Evolutionary conservation across 2,888 invertebrate species (phyloP).

Genomic region (Trisateles emortualis): DNA sequence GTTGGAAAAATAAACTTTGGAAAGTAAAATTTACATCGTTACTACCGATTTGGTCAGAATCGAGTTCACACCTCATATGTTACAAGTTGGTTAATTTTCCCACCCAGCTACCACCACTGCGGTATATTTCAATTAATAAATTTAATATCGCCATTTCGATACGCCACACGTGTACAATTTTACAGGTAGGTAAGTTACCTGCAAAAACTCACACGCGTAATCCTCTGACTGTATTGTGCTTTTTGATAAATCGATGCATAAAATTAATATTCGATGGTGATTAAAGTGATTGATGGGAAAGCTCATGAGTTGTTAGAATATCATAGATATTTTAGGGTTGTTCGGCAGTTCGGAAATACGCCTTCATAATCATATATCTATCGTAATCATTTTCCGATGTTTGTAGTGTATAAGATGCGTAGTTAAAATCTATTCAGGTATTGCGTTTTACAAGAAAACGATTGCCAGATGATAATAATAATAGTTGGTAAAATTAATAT

Average conservation of each 20-base stretch:
- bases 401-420: background rate
- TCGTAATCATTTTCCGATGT: background rate
- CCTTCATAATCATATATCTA: background rate
- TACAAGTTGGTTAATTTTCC: no score
- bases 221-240: background rate
- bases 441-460: no score
- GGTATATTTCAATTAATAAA: no score
- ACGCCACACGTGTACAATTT: background rate
- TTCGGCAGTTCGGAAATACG: background rate
- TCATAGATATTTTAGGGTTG: background rate
- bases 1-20: no score
- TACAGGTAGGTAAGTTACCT: background rate
- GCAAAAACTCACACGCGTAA: no score
- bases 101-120: no score
- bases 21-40: no score
- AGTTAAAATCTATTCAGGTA: no score
- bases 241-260: slow-evolving; percentile 4
- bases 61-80: no score
- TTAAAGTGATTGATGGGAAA: slow-evolving; percentile 10
- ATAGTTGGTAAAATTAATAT: no score
- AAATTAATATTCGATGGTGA: slow-evolving; percentile 5
- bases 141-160: background rate
- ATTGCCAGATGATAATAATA: no score
- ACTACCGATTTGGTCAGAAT: no score
- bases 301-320: slow-evolving; percentile 4